Conservation (phyloP, 1,140 invertebrate genomes). For the Camponotus floridanus region DNA sequence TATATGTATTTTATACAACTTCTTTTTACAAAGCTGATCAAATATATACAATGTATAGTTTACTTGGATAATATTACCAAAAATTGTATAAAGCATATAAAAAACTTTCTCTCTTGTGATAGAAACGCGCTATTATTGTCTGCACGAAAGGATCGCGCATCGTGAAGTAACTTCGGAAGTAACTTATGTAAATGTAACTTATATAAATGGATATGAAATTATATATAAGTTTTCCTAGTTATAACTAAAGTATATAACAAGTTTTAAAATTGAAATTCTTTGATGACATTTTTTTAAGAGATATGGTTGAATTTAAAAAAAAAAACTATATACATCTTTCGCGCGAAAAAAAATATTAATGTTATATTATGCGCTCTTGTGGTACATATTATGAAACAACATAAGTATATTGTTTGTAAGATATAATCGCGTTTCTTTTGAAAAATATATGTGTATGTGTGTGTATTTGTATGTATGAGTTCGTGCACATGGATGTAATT, state of each 20-base stretch:
- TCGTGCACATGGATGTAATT: neutral
- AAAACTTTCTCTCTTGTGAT: conserved; percentile 50
- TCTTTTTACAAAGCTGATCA: conserved; percentile 52
- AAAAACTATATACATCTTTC: neutral
- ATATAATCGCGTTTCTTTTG: neutral
- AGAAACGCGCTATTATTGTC: conserved; percentile 37
- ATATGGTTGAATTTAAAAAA: conserved; percentile 9
- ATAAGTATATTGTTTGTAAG: neutral
- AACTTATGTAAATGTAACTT: neutral
- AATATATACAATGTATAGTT: conserved; percentile 47
- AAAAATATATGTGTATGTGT: conserved; percentile 37
- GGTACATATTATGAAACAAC: neutral
- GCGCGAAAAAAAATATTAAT: neutral
- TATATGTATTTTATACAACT: conserved; percentile 49
- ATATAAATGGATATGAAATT: neutral
- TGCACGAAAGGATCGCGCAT: neutral
- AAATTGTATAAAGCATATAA: conserved; percentile 63
- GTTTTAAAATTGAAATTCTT: conserved; percentile 12
- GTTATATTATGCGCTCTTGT: conserved; percentile 17
- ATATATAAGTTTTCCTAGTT: conserved; percentile 19
- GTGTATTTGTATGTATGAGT: neutral
- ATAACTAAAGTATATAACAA: neutral
- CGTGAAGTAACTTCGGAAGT: neutral
- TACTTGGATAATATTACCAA: conserved; percentile 55
- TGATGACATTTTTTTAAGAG: neutral